These are phyloP conservation scores for Toxotes chatareus DNA, from an alignment of 2,113 vertebrate species.

Conservation along the genomic window DNA sequence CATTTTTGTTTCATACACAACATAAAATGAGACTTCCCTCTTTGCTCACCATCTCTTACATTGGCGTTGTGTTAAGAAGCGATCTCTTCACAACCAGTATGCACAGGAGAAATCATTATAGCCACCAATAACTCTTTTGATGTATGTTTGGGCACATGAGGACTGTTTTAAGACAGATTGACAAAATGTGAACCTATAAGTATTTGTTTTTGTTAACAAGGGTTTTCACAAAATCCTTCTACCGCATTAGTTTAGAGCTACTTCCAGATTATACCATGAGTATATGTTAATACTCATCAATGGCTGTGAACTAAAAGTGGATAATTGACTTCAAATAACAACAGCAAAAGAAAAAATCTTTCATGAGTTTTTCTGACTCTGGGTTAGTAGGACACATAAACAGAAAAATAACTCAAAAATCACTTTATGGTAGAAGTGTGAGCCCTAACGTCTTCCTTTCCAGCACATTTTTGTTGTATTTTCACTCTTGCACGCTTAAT, in stretches of 20 bases:
- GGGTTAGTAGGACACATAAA: neutral
- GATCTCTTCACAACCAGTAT: neutral
- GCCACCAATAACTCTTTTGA: neutral
- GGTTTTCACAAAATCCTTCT: conserved; percentile 3
- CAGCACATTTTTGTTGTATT: neutral
- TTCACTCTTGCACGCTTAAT: conserved; percentile 16
- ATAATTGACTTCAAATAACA: conserved; percentile 4
- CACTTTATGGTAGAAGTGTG: no score
- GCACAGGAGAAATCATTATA: conserved; percentile 1
- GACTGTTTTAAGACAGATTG: neutral
- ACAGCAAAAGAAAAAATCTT: no score
- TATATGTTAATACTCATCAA: neutral
- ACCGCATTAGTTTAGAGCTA: neutral
- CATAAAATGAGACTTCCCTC: no score
- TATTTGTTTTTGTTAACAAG: neutral
- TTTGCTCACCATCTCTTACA: neutral
- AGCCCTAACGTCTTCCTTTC: neutral
- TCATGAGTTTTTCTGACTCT: neutral
- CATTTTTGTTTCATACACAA: neutral
- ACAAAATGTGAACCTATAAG: neutral
- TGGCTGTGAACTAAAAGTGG: conserved; percentile 23
- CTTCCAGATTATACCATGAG: neutral
- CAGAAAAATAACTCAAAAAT: neutral
- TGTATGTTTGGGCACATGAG: no score
- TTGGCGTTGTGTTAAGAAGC: neutral